Conservation (phyloP, 2,888 invertebrate species). For the Hipparchia semele region DNA sequence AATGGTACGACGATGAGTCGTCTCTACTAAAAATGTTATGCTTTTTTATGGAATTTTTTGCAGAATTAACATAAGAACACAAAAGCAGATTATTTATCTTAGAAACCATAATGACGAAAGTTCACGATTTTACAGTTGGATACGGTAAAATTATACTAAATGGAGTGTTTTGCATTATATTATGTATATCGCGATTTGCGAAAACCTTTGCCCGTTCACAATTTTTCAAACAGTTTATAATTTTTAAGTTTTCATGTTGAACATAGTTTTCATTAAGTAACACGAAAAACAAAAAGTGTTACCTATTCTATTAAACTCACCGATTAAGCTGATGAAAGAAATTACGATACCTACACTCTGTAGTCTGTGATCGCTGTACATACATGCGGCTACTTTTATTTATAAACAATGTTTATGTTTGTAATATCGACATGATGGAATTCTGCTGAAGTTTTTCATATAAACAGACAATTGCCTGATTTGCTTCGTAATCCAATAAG, state of each 20-base stretch:
- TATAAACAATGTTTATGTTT: constrained; percentile 15
- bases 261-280: constrained; percentile 3
- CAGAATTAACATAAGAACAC: background rate
- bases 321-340: constrained; percentile 17
- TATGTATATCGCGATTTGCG: no score
- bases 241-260: no score
- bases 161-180: no score
- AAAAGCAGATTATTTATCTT: background rate
- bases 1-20: constrained; percentile 9
- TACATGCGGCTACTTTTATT: constrained; percentile 14
- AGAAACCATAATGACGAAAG: background rate
- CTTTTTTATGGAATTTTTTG: constrained; percentile 1
- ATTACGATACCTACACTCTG: background rate
- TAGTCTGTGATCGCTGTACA: no score
- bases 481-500: no score
- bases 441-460: background rate
- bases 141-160: no score
- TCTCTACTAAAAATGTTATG: background rate
- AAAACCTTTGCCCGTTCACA: no score
- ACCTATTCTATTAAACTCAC: constrained; percentile 12
- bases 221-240: no score
- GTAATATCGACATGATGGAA: constrained; percentile 1
- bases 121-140: background rate
- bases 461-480: background rate
- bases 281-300: constrained; percentile 13